A percentile compares a stretch with the other conserved stretches of the same genome.
Evolutionary conservation across 2,113 vertebrate species (phyloP).

Genomic region (Dendropsophus ebraccatus): DNA sequence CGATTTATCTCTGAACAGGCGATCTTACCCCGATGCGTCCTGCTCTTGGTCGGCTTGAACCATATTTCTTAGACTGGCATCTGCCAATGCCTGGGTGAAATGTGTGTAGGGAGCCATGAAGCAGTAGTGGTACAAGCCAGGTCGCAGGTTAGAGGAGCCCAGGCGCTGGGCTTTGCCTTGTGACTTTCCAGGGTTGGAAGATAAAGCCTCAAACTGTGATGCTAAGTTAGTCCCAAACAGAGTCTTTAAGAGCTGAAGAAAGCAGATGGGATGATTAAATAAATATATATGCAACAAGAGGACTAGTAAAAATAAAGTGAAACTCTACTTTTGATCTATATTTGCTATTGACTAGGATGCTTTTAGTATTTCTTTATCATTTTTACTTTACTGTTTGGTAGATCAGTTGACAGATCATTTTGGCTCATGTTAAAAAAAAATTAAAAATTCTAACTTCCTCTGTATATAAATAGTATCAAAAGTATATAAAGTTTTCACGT

Average conservation of each 20-base stretch:
- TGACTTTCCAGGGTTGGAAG: slow-evolving; percentile 83
- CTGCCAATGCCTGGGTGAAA: slow-evolving; percentile 96
- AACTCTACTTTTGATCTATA: too few relatives aligned
- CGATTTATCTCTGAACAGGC: not conserved
- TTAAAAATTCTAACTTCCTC: too few relatives aligned
- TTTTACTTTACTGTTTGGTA: too few relatives aligned
- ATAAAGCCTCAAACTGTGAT: slow-evolving; percentile 87
- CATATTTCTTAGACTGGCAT: slow-evolving; percentile 94
- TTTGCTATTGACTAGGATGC: too few relatives aligned
- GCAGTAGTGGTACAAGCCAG: slow-evolving; percentile 96
- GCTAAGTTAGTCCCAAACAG: slow-evolving; percentile 97
- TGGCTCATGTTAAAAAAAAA: too few relatives aligned
- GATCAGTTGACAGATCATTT: too few relatives aligned
- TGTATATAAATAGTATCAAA: too few relatives aligned
- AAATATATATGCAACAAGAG: not conserved
- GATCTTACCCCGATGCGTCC: slow-evolving; percentile 86
- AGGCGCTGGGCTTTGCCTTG: slow-evolving; percentile 91
- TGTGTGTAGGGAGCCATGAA: slow-evolving; percentile 99
- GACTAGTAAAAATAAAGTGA: too few relatives aligned
- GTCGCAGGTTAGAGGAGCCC: slow-evolving; percentile 88
- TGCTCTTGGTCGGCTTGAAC: slow-evolving; percentile 93
- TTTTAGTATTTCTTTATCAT: too few relatives aligned
- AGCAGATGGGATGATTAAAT: not conserved
- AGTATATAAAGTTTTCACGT: too few relatives aligned
- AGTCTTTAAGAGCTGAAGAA: slow-evolving; percentile 86